Base-by-base conservation (phyloP, 2,888 invertebrate species). In the Polydrusus pterygomalis region DNA sequence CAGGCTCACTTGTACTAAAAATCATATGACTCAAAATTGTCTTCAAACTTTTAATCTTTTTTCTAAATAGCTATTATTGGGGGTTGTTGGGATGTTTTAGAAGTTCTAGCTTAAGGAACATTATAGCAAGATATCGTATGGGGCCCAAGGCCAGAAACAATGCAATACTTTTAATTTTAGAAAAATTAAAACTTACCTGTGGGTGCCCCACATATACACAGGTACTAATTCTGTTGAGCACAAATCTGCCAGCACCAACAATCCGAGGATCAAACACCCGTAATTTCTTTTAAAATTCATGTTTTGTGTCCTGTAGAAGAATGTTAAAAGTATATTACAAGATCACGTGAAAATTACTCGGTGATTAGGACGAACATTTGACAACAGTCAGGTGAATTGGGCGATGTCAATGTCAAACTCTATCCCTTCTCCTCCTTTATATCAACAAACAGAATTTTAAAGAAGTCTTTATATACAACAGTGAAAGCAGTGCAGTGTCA, bases 151-250 rank as follows among this genome's bases (percentile, higher is more conserved):
- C 49, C 18, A 71, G 25, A 20, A 49, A 54, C 17, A 11, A n/a
- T 40, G 7, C 13, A 65, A 43, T 25, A 43, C 34, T 25, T 11
- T n/a, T 6, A 40, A 17, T 25, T 11, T n/a, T 6, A 40, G 18
- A 43, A 70, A 47, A 73, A 78, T 80, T 76, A 71, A 74, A 75
- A 84, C 85, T 85, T 85, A 86, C 86, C 84, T 84, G 77, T 81
- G 77, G 58, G 84, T 84, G 77, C 85, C 86, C 87, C 87, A 87
- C 81, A 86, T 85, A 82, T 81, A 87, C 72, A 87, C 86, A 70
- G 87, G 87, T 65, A 87, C 86, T 81, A 83, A 86, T 83, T 87
- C 86, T 63, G 84, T 81, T 75, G 79, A 68, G 78, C 78, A 80
- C n/a, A 75, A 62, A 17, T 73, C 20, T 11, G 25, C 30, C 73